These are phyloP conservation scores for Plagiodera versicolora DNA, from an alignment of 2,888 invertebrate species.

Conservation along the genomic window DNA sequence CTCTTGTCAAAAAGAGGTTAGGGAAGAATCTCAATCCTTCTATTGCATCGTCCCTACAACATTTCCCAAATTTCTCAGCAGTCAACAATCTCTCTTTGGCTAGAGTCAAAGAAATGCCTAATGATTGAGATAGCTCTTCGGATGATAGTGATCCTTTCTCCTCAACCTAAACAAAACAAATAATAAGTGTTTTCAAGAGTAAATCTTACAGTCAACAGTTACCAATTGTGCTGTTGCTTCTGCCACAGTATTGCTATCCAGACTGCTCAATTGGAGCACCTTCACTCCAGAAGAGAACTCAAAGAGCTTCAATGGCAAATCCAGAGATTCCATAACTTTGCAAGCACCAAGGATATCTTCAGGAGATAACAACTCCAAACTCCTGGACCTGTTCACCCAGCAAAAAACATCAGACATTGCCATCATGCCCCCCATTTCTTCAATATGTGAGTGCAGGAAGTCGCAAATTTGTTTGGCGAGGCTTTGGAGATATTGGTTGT, in stretches of 20 bases:
- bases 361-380: conserved; percentile 92
- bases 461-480: conserved; percentile 84
- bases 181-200: background rate
- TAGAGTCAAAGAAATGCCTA: conserved; percentile 84
- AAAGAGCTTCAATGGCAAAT: conserved; percentile 74
- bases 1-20: conserved; percentile 73
- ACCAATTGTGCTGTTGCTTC: conserved; percentile 68
- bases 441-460: conserved; percentile 78
- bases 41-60: conserved; percentile 94
- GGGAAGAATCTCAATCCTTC: conserved; percentile 95
- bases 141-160: conserved; percentile 75
- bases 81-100: conserved; percentile 87
- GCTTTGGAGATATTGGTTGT: conserved; percentile 80
- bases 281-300: conserved; percentile 94
- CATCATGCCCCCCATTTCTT: conserved; percentile 95
- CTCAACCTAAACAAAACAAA: conserved; percentile 58
- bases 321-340: conserved; percentile 64
- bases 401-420: conserved; percentile 96
- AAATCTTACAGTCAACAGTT: conserved; percentile 36
- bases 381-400: conserved; percentile 93
- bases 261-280: conserved; percentile 82
- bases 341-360: conserved; percentile 96
- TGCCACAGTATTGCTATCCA: conserved; percentile 72
- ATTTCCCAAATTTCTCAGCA: conserved; percentile 82
- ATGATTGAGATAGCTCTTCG: conserved; percentile 81